Base-by-base conservation (phyloP, 2,797 vertebrate genomes). In the Acrocephalus scirpaceus region DNA sequence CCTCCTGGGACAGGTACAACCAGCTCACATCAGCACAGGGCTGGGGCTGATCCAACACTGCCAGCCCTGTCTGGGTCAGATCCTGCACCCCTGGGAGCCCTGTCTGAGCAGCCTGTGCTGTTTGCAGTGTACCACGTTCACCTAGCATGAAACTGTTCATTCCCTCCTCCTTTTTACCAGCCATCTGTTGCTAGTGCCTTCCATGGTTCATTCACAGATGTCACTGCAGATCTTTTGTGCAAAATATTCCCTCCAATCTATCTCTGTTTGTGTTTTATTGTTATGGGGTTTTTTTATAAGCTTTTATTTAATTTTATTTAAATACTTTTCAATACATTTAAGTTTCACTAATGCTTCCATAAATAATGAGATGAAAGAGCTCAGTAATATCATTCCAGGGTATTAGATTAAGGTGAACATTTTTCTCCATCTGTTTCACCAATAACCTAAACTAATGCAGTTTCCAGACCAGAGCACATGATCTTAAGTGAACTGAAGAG, bases 401-500 rank as follows among this genome's bases (percentile, higher is more conserved):
- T 56, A 32, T 12, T 71, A 82, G 73, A 66, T 84, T 71, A 84
- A 86, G 69, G 72, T 60, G 74, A 83, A 74, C 12, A 22, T 88
- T 81, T 90, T 42, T 95, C 58, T 64, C 73, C 88, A 79, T 92
- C 73, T 96, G 90, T 93, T 96, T 95, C 87, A 93, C 71, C 88
- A 82, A 92, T 88, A 85, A 84, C 12, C n/a, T 48, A 66, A 88
- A 58, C 54, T 83, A 87, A 71, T 5, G 16, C 34, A 61, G 42
- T 90, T 92, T 93, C 83, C 93, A 95, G 91, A 86, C 71, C 76
- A 90, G 34, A 88, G 32, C 62, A 36, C 60, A 50, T 18, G 90
- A 73, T 88, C 77, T 67, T 36, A 81, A 76, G 79, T n/a, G 53
- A 72, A 50, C 66, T 45, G 34, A 84, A 93, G 80, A 44, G 70